These are phyloP conservation scores for Helicoverpa assulta DNA, from an alignment of 2,888 invertebrate species.

Conservation along the genomic window DNA sequence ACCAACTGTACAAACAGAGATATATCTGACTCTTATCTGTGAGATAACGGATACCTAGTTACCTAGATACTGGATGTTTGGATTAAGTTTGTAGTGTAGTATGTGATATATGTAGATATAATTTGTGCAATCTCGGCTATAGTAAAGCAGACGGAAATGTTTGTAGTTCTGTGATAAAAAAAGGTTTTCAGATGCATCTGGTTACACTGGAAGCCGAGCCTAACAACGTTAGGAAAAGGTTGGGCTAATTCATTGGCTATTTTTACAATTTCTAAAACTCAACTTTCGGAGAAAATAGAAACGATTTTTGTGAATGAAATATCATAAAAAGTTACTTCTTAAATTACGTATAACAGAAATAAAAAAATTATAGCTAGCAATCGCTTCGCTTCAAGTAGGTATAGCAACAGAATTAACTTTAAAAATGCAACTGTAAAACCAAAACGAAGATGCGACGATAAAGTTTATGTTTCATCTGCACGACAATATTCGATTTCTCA, in stretches of 20 bases:
- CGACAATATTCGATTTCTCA: not conserved
- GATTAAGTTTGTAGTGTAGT: slow-evolving; percentile 30
- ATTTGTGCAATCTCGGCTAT: too few species aligned
- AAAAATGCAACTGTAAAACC: slow-evolving; percentile 22
- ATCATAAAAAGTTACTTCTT: too few species aligned
- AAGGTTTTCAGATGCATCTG: too few species aligned
- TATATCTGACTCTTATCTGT: slow-evolving; percentile 56
- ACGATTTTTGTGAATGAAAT: too few species aligned
- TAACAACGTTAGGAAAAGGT: too few species aligned
- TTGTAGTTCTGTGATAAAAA: too few species aligned
- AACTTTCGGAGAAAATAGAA: too few species aligned
- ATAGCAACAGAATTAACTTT: not conserved
- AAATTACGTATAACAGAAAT: too few species aligned
- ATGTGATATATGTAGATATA: slow-evolving; percentile 10
- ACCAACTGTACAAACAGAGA: slow-evolving; percentile 42
- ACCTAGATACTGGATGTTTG: slow-evolving; percentile 70
- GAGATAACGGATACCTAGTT: slow-evolving; percentile 74
- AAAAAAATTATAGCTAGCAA: not conserved
- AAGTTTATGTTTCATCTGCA: not conserved
- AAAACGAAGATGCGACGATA: not conserved
- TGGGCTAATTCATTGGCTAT: too few species aligned
- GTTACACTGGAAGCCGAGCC: too few species aligned
- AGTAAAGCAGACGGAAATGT: too few species aligned
- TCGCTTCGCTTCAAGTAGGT: slow-evolving; percentile 5
- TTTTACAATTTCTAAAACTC: too few species aligned